A percentile compares a stretch with the other conserved stretches of the same genome.
These are phyloP conservation scores for Acanthurus tractus DNA, from an alignment of 2,797 vertebrate genomes.

Conservation along the genomic window DNA sequence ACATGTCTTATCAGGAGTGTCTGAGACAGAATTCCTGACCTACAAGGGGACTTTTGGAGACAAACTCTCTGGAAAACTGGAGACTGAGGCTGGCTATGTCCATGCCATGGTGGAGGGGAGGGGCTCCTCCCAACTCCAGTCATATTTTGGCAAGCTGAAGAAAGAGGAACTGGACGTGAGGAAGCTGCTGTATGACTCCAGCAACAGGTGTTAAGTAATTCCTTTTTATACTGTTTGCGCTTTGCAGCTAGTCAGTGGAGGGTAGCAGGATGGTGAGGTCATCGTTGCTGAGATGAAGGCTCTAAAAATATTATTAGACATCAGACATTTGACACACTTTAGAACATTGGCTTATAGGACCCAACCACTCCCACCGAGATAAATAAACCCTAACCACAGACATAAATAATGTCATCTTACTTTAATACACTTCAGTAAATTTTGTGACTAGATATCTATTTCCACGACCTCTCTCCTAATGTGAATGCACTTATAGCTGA, in stretches of 20 bases:
- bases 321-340: slow-evolving; percentile 16
- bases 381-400: too few species aligned
- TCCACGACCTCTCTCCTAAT: neutral
- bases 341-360: neutral
- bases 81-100: slow-evolving; percentile 67
- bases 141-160: slow-evolving; percentile 88
- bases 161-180: slow-evolving; percentile 90
- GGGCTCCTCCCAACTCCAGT: slow-evolving; percentile 82
- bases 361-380: too few species aligned
- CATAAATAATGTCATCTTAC: neutral
- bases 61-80: slow-evolving; percentile 72
- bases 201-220: slow-evolving; percentile 81
- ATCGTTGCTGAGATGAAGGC: slow-evolving; percentile 4
- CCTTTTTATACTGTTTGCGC: neutral
- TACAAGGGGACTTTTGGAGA: slow-evolving; percentile 86
- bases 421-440: neutral
- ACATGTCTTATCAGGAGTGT: slow-evolving; percentile 80
- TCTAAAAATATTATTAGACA: slow-evolving; percentile 4
- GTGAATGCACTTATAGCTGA: neutral
- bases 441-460: neutral
- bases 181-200: slow-evolving; percentile 85
- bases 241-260: neutral
- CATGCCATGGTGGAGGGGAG: slow-evolving; percentile 75
- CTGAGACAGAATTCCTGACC: slow-evolving; percentile 88
- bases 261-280: too few species aligned